Conservation (phyloP, 2,797 vertebrate species). For the Manis pentadactyla region DNA sequence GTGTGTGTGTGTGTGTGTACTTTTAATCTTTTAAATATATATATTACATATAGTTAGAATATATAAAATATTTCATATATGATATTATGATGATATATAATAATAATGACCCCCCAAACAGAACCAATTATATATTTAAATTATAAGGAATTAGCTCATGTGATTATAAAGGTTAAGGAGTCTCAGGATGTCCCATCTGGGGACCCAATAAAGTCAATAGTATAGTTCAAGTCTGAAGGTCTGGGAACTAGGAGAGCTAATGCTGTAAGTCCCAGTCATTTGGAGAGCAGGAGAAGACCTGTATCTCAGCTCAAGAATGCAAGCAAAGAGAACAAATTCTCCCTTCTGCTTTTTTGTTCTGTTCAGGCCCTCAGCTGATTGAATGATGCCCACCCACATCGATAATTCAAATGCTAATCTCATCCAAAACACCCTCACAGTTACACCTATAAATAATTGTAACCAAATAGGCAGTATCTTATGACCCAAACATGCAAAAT, state of each 20-base stretch:
- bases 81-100: not conserved
- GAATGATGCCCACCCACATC: not conserved
- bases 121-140: not conserved
- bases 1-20: no score
- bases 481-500: not conserved
- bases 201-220: not conserved
- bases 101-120: not conserved
- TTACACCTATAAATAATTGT: not conserved
- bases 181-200: not conserved
- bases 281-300: not conserved
- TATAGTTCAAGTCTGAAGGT: not conserved
- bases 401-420: not conserved
- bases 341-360: not conserved
- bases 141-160: not conserved
- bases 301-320: not conserved
- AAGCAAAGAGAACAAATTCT: not conserved
- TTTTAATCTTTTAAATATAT: no score
- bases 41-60: no score
- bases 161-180: not conserved
- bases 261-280: not conserved
- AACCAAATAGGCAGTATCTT: not conserved
- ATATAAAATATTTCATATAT: not conserved
- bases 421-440: not conserved
- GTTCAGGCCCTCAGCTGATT: not conserved
- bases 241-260: not conserved